Evolutionary conservation across 1,140 invertebrate species (phyloP), one percentile per base, ranked within the genome.

Genomic region (Listronotus oregonensis): DNA sequence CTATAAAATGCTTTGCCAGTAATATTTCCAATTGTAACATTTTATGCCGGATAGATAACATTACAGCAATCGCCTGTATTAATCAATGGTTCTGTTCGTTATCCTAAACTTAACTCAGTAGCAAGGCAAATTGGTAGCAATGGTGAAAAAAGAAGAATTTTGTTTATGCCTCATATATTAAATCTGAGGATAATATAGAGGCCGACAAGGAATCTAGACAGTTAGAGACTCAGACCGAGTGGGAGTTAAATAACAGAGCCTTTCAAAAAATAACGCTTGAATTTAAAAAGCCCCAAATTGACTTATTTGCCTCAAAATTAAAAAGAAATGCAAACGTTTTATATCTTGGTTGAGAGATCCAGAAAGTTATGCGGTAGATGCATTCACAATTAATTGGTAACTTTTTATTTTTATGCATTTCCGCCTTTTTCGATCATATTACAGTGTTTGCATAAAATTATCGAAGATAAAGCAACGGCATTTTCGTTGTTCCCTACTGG

Each of bases 321-420:
- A 77, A 61, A 62, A 14, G 10, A 77, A 77, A 69, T 71, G 71
- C 55, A n/a, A 66, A 42, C 47, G 6, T 46, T 77, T 61, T 50
- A 61, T 67, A 55, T 74, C 73, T 14, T 73, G 72, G 73, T 10
- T 55, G 0, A 39, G 40, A 14, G 73, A 76, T 49, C 63, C 70
- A 1, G 67, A 70, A 31, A 55, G 66, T 0, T 47, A 8, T 15
- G 37, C 31, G 15, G 61, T 75, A n/a, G 73, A 75, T 59, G 72
- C 71, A 1, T 76, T 76, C 60, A 77, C 73, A 10, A 32, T 76
- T 0, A 27, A 54, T 18, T 77, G 74, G 71, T n/a, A 7, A 37
- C 0, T 11, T 54, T 37, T 44, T 59, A 65, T 15, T 75, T 75
- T 57, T 74, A 75, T 46, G 73, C 73, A 4, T 76, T 74, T 54